A percentile compares a stretch with the other conserved stretches of the same genome.
Evolutionary conservation across 2,113 vertebrate genomes (phyloP).

Genomic region (Diadophis punctatus): DNA sequence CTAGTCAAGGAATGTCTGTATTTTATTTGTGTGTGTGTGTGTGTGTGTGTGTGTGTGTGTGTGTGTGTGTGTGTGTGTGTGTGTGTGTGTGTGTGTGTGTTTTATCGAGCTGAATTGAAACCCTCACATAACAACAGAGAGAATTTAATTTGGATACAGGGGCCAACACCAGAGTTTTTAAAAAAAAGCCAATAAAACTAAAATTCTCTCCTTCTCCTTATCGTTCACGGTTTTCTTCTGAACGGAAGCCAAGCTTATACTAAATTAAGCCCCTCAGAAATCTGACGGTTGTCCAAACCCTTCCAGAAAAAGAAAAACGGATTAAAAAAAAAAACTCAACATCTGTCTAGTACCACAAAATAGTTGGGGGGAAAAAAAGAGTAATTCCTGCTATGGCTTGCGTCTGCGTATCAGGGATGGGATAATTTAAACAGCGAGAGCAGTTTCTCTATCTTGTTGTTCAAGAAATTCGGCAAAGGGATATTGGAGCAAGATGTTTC

Average conservation of each 20-base stretch:
- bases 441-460: conserved; percentile 5
- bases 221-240: conserved; percentile 4
- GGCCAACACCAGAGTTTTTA: neutral
- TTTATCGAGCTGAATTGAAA: conserved; percentile 8
- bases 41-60: too few relatives aligned
- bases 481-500: conserved; percentile 14
- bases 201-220: neutral
- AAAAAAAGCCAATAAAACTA: conserved; percentile 17
- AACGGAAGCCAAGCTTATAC: conserved; percentile 15
- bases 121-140: neutral
- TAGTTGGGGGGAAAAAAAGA: neutral
- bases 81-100: too few relatives aligned
- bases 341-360: neutral
- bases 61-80: too few relatives aligned
- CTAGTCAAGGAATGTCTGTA: too few relatives aligned
- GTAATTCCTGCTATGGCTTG: conserved; percentile 12
- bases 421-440: neutral
- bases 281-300: conserved; percentile 31
- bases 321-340: neutral
- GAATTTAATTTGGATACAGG: conserved; percentile 1
- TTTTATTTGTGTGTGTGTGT: too few relatives aligned
- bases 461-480: conserved; percentile 12
- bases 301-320: conserved; percentile 17
- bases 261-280: neutral
- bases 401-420: neutral